These are phyloP conservation scores for Altica lythri DNA, from an alignment of 2,888 invertebrate genomes.

Conservation along the genomic window DNA sequence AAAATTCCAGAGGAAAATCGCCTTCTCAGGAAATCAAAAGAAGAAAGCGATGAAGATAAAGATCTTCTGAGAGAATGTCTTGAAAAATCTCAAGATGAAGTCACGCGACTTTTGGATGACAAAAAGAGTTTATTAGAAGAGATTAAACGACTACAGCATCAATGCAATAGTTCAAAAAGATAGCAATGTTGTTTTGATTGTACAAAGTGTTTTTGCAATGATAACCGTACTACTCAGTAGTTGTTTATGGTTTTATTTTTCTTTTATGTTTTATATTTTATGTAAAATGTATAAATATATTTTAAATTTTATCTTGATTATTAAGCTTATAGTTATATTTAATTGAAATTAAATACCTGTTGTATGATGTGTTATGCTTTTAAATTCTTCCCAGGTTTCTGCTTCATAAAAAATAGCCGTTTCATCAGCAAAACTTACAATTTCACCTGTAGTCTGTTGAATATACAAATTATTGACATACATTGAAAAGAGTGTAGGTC, in stretches of 20 bases:
- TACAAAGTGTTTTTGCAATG: slow-evolving; percentile 64
- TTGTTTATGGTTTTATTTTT: slow-evolving; percentile 20
- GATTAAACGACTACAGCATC: slow-evolving; percentile 69
- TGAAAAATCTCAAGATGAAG: slow-evolving; percentile 75
- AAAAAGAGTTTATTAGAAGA: slow-evolving; percentile 75
- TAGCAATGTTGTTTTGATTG: slow-evolving; percentile 75
- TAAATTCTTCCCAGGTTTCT: too few species aligned
- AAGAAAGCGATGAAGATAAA: slow-evolving; percentile 68
- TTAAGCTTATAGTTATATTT: slow-evolving; percentile 18
- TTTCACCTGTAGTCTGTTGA: too few species aligned
- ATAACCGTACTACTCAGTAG: slow-evolving; percentile 41
- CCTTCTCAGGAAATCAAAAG: slow-evolving; percentile 58
- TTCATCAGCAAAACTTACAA: too few species aligned
- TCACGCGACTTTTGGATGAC: slow-evolving; percentile 71
- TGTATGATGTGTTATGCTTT: slow-evolving; percentile 5
- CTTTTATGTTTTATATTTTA: slow-evolving; percentile 6
- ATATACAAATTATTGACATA: too few species aligned
- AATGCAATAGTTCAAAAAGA: slow-evolving; percentile 65
- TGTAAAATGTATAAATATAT: slow-evolving; percentile 18
- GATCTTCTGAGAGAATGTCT: slow-evolving; percentile 65
- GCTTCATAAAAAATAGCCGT: too few species aligned
- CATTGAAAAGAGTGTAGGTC: too few species aligned
- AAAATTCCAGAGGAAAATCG: slow-evolving; percentile 66
- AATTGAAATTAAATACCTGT: slow-evolving; percentile 12
- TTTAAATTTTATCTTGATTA: slow-evolving; percentile 22